Conservation (phyloP, 2,797 vertebrate genomes). For the Ceryle rudis region DNA sequence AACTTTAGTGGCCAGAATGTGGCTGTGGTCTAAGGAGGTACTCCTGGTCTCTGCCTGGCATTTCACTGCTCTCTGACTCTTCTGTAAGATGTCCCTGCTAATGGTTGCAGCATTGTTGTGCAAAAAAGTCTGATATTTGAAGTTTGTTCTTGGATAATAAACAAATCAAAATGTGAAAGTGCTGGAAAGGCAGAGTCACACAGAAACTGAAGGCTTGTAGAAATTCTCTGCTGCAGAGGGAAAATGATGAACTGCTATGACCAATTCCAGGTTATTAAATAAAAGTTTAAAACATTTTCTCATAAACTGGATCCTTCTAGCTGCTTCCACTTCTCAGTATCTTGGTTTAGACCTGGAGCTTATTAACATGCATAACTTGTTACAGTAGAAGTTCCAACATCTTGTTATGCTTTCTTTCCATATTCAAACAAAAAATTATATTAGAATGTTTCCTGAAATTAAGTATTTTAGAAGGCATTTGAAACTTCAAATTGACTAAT, state of each 20-base stretch:
- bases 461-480: background rate
- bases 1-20: background rate
- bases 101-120: background rate
- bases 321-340: background rate
- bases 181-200: rapidly evolving
- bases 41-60: background rate
- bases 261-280: background rate
- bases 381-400: background rate
- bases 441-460: background rate
- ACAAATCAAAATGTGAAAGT: background rate
- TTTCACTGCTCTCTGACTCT: rapidly evolving
- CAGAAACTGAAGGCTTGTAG: background rate
- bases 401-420: background rate
- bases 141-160: background rate
- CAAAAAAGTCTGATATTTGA: background rate
- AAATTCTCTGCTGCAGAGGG: background rate
- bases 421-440: background rate
- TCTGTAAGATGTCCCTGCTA: background rate
- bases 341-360: background rate
- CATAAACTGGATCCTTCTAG: background rate
- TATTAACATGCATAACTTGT: background rate
- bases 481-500: background rate
- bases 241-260: background rate
- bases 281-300: background rate
- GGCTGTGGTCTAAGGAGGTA: background rate